Evolutionary conservation across 2,113 vertebrate genomes (phyloP), one percentile per base, ranked within the genome.

Genomic region (Tachuris rubrigastra): DNA sequence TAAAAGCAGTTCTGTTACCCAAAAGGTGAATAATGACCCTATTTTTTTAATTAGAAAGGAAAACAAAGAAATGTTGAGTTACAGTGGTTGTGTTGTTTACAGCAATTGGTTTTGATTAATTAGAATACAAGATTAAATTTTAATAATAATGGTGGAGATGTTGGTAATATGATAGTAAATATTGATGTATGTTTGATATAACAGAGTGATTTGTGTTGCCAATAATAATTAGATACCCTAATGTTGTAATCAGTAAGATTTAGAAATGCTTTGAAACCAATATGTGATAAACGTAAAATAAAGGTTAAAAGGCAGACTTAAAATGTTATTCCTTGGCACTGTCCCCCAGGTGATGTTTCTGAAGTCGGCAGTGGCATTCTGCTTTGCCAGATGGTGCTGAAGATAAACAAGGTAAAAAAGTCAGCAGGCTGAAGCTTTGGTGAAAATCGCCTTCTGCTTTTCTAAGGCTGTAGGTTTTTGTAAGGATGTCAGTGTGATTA

Each of bases 171-270:
- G n/a, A 68, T 83, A 75, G 73, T 88, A 92, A 91, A 52, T 63
- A 78, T 18, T 66, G 73, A 77, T 63, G 16, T 72, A 84, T 63
- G 33, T 81, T 94, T 91, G 69, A 89, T 83, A 33, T 58, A 81
- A 59, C 1, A 6, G 49, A 77, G 18, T 77, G 27, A 78, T 89
- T 84, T 91, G 59, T 85, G 33, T 78, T 74, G 52, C 35, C 81
- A 65, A 72, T 94, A 84, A 71, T 85, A 93, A 89, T 74, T 75
- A 68, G 30, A 81, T 52, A 75, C 12, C 6, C 27, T 72, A 82
- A 91, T 75, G 27, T 85, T 93, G 93, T 82, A 82, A 89, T 85
- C 89, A 78, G 85, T 89, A 82, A 67, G 21, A 65, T 93, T 79
- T 82, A 72, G 65, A 79, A 89, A 73, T n/a, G 24, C 35, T 85